Evolutionary conservation across 2,888 invertebrate genomes (phyloP), one percentile per base, ranked within the genome.

Genomic region (Coremacera marginata): DNA sequence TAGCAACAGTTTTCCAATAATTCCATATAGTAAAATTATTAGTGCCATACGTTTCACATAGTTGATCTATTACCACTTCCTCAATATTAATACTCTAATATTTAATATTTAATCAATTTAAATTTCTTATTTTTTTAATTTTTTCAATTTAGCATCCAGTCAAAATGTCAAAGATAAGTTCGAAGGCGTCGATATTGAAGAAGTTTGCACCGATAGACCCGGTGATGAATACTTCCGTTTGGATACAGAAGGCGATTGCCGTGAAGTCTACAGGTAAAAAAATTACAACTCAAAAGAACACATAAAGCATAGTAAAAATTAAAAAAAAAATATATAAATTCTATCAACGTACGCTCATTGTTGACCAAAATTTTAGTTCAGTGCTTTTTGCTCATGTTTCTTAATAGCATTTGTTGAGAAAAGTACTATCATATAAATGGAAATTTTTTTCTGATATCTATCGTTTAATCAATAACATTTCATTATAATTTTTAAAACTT

Each of bases 141-240:
- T 1, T 78, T 71, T 5, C 49, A 25, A 27, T 78, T 89, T 89
- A 78, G 82, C 76, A 34, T 75, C 79, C 84, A 91, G 93, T 62
- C 95, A 96, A 89, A 93, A 94, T 37, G 92, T 92, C 0, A 78
- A 76, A 60, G 94, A 94, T 55, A 91, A 90, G 34, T 81, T 87
- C 14, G 88, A 88, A 65, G 94, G 94, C 37, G 90, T 90, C n/a
- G 92, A 92, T 77, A 91, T 96, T 4, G 96, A 97, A 85, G 94
- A 96, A 89, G 92, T 96, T 72, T 97, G 97, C 89, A 93, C 95
- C 82, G 95, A 95, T 86, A 92, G 97, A 84, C 95, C 96, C 4
- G 95, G 94, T 22, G 96, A 96, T 86, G 97, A 97, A 90, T 97
- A 96, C 91, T 97, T 97, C 92, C 93, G 97, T 82, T 91, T 96